phyloP scores from a whole-genome alignment of 2,888 invertebrate species.

The Tenthredo livida region DNA sequence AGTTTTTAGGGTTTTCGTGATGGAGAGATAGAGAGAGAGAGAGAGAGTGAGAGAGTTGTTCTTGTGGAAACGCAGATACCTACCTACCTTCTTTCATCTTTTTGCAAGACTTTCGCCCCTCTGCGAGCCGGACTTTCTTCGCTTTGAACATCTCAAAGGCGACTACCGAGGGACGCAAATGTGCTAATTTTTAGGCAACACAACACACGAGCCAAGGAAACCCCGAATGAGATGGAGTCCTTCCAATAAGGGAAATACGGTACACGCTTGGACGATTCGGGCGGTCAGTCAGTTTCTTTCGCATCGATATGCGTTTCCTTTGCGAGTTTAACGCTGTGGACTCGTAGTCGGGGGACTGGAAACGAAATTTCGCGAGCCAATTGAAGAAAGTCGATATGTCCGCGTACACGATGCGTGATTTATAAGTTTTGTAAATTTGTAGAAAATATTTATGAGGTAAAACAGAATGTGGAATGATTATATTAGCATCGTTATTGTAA shows the following conservation, averaged over 20 bases:
- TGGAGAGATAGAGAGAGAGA: background rate
- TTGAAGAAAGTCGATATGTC: background rate
- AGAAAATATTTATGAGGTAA: background rate
- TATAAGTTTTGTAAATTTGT: background rate
- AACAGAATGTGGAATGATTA: background rate
- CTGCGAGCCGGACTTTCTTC: conserved; percentile 8
- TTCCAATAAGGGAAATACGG: conserved; percentile 35
- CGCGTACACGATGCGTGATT: background rate
- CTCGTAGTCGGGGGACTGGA: background rate
- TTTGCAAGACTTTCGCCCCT: background rate
- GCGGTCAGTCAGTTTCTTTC: conserved; percentile 50
- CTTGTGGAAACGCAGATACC: conserved; percentile 39
- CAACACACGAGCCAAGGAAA: background rate
- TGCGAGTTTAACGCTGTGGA: background rate
- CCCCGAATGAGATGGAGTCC: background rate
- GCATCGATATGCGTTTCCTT: background rate
- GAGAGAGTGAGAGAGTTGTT: conserved; percentile 2
- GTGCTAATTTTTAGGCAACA: conserved; percentile 44
- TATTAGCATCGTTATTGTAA: background rate
- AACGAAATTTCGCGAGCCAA: background rate
- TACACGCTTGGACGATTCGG: conserved; percentile 55
- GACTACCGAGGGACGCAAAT: background rate
- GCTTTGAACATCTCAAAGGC: conserved; percentile 33
- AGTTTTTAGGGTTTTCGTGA: conserved; percentile 40
- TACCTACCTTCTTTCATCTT: conserved; percentile 39